Base-by-base conservation (phyloP, 2,888 invertebrate genomes). In the Xestobium rufovillosum region DNA sequence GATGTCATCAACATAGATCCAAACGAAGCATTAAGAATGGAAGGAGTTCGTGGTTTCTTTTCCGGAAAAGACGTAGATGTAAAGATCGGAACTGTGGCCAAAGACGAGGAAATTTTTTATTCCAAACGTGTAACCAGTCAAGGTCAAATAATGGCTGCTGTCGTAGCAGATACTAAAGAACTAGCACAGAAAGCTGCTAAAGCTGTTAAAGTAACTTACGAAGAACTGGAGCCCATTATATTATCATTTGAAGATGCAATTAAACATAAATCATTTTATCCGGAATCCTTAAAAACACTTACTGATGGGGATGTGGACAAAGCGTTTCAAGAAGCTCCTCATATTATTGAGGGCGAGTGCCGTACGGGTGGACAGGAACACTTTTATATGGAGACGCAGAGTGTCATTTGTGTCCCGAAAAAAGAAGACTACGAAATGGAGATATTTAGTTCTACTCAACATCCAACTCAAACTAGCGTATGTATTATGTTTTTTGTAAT, bases 351-450 rank as follows among this genome's bases (percentile, higher is more conserved):
- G 65, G 89, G 90, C 1, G 77, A 84, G 48, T 70, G 78, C 27
- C 70, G 81, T 39, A 82, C 87, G 55, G 91, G 91, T 8, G 91
- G 89, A 0, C 95, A 97, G 65, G 96, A 96, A 60, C 97, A 97
- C 61, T 95, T 97, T 64, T 97, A 96, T 65, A 68, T 97, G 51
- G 97, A 97, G 66, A 90, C 95, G 0, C 78, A 87, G 43, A 77
- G 76, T 1, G 67, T 77, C 2, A 66, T 84, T 40, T 86, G 75
- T 0, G 66, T 83, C 28, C 87, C 87, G 0, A 79, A 77, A 49
- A 76, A 73, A 50, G 87, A 87, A 60, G 81, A 81, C 39, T 79
- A 85, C 44, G 95, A 95, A 64, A 63, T 96, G 40, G 91, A 92
- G 59, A 64, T 95, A 32, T 81, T 83, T 55, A 78, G 80, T 46